Conservation (phyloP, 1,140 invertebrate species). For the Ctenoplectra terminalis region DNA sequence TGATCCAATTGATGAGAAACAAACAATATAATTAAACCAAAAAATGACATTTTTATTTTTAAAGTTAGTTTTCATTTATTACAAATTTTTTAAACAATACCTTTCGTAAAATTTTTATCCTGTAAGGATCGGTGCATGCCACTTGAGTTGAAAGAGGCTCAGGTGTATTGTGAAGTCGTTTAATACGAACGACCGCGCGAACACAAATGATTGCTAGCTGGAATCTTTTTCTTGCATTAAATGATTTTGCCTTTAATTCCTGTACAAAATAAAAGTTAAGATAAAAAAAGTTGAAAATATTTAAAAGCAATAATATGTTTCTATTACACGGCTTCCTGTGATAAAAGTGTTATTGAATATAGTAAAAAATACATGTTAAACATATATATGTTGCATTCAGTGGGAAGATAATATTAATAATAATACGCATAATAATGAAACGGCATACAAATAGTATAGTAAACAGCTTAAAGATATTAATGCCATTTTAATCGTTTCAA, state of each 20-base stretch:
- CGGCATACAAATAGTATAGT: not conserved
- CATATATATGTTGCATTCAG: not conserved
- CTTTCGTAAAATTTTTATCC: constrained; percentile 94
- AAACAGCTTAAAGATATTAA: not conserved
- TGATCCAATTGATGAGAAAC: not conserved
- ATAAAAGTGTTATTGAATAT: not conserved
- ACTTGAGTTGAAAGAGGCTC: constrained; percentile 90
- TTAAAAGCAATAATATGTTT: not conserved
- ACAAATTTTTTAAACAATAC: constrained; percentile 80
- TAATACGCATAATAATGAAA: not conserved
- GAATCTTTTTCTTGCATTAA: constrained; percentile 92
- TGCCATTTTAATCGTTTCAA: not conserved
- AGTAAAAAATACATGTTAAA: not conserved
- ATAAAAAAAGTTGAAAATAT: constrained; percentile 3
- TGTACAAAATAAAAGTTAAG: constrained; percentile 76
- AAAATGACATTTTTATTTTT: too few relatives aligned
- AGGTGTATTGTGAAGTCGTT: constrained; percentile 90
- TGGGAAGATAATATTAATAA: not conserved
- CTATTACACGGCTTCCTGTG: not conserved
- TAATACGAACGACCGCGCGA: constrained; percentile 92
- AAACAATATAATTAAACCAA: not conserved
- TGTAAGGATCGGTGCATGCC: constrained; percentile 94
- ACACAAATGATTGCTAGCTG: constrained; percentile 92
- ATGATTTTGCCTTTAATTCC: constrained; percentile 90
- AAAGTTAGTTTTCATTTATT: not conserved